phyloP scores from a whole-genome alignment of 2,888 invertebrate genomes.

The Megalurothrips usitatus region DNA sequence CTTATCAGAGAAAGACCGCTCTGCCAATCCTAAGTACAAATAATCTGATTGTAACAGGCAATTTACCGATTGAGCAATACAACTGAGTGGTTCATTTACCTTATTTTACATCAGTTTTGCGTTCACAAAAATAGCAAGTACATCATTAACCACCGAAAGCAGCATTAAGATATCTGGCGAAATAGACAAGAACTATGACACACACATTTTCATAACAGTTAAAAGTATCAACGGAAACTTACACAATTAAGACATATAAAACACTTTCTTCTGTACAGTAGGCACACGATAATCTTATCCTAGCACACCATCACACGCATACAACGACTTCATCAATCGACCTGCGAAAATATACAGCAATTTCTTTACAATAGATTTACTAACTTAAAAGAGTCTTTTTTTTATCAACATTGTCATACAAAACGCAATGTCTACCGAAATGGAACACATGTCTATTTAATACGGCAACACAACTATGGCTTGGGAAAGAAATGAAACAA shows the following conservation, averaged over 20 bases:
- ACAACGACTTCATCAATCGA: neutral
- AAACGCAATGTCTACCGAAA: constrained; percentile 4
- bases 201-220: neutral
- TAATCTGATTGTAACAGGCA: constrained; percentile 20
- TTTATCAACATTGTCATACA: constrained; percentile 23
- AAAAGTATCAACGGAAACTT: neutral
- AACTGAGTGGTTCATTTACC: constrained; percentile 24
- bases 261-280: constrained; percentile 20
- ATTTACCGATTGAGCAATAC: constrained; percentile 20
- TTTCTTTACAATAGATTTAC: constrained; percentile 21
- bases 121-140: constrained; percentile 25
- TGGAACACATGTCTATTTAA: neutral
- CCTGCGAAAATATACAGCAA: constrained; percentile 20
- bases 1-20: neutral
- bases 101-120: constrained; percentile 10
- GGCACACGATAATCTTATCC: constrained; percentile 10
- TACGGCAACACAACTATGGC: neutral
- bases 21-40: neutral
- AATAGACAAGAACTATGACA: neutral
- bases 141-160: neutral
- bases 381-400: constrained; percentile 17
- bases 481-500: neutral
- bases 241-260: constrained; percentile 6
- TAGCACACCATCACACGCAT: neutral
- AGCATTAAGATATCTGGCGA: neutral